A percentile compares a stretch with the other conserved stretches of the same genome.
These are phyloP conservation scores for Lasiommata megera DNA, from an alignment of 2,888 invertebrate species.

Conservation along the genomic window DNA sequence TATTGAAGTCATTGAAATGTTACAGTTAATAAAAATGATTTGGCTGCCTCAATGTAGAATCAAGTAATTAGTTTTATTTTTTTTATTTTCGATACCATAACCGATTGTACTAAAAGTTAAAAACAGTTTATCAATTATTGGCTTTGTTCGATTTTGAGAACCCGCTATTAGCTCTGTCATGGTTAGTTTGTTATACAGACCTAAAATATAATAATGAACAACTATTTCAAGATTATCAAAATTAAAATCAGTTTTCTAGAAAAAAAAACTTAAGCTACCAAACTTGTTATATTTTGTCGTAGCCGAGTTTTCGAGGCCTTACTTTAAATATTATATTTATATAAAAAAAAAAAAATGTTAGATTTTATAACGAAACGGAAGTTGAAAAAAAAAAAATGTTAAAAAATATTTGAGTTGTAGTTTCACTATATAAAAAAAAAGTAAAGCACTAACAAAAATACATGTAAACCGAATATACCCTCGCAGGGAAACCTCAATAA, in stretches of 20 bases:
- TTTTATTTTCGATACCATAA: no score
- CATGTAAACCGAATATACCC: slow-evolving; percentile 34
- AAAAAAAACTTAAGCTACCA: no score
- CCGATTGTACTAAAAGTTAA: no score
- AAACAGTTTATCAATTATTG: no score
- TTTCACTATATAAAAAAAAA: slow-evolving; percentile 20
- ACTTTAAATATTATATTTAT: neutral
- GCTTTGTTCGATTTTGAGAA: no score
- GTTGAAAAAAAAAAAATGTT: neutral
- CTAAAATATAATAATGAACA: no score
- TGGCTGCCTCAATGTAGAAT: slow-evolving; percentile 14
- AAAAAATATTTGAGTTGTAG: slow-evolving; percentile 10
- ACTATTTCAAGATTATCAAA: no score
- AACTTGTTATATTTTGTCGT: neutral
- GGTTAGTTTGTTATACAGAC: no score
- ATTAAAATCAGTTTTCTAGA: no score
- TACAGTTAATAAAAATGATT: slow-evolving; percentile 11
- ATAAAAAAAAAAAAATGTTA: slow-evolving; percentile 2
- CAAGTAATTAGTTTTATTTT: no score
- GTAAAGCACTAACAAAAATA: neutral
- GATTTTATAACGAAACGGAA: slow-evolving; percentile 19
- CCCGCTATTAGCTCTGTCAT: no score
- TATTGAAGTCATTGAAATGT: slow-evolving; percentile 7
- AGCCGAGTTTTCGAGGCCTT: slow-evolving; percentile 12
- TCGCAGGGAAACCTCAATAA: slow-evolving; percentile 49